Evolutionary conservation across 2,888 invertebrate species (phyloP), one percentile per base, ranked within the genome.

Genomic region (Dryobotodes eremita): DNA sequence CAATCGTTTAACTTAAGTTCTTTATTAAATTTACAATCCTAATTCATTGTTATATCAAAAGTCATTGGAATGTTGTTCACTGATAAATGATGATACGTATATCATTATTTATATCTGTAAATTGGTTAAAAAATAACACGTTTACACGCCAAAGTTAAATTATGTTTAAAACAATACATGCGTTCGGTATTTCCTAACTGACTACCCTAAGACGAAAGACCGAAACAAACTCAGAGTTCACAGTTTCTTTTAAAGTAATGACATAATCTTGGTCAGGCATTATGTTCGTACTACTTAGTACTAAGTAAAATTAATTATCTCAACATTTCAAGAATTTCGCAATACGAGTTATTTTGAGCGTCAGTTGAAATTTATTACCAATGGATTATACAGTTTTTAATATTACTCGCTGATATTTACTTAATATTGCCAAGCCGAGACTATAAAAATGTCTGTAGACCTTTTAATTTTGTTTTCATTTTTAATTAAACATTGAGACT

Each of bases 401-500:
- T 82, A 79, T 80, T 71, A 46, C 48, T 65, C 15, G 69, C 77
- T 72, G 69, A 79, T 77, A 80, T 76, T 71, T 65, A 77, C 69
- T 79, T 71, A 69, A 88, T 78, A 80, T 72, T 66, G 59, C 78
- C 50, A 55, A 71, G 66, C 71, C 36, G 64, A 73, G 82, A 57
- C 83, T 71, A 76, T 84, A 78, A 86, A 87, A 86, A 81, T 26
- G 70, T 76, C 68, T 77, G 73, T 75, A 74, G 48, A 80, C 36
- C 78, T 86, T 78, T 84, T 83, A 85, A 85, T 85, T 75, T 79
- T 75, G 82, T 85, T 83, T 83, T 65, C 82, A 80, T 81, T 86
- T 89, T 90, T 87, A 88, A 90, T 90, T 87, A 90, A 90, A 86
- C 77, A 83, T 83, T 79, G 80, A 79, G 59, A 82, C 74, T 86